Evolutionary conservation across 2,888 invertebrate genomes (phyloP).

Genomic region (Ecdyonurus torrentis): DNA sequence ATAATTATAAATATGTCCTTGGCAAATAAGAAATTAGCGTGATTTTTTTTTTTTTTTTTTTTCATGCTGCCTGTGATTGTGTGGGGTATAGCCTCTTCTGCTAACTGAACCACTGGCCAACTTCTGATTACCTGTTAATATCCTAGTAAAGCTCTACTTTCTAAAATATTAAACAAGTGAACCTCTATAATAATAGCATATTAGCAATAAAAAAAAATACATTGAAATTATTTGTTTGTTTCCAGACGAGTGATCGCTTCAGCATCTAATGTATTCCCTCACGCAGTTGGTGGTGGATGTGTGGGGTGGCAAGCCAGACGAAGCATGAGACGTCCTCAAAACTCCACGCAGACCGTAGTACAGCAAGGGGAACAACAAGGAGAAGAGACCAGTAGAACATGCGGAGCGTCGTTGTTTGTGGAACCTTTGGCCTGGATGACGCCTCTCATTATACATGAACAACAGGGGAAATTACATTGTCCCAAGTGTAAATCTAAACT

Average conservation of each 20-base stretch:
- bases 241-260: constrained; percentile 55
- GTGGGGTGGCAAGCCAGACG: not conserved
- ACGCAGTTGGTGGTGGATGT: constrained; percentile 23
- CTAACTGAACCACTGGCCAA: too few species aligned
- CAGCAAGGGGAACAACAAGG: not conserved
- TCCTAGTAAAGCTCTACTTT: too few species aligned
- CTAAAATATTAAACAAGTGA: too few species aligned
- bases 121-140: too few species aligned
- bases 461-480: constrained; percentile 70
- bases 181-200: too few species aligned
- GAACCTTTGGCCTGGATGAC: constrained; percentile 84
- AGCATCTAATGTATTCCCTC: constrained; percentile 60
- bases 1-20: too few species aligned
- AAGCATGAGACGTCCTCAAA: not conserved
- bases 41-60: too few species aligned
- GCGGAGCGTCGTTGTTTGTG: constrained; percentile 63
- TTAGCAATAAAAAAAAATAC: too few species aligned
- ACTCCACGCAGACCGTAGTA: not conserved
- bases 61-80: too few species aligned
- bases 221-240: too few species aligned
- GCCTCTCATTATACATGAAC: constrained; percentile 42
- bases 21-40: too few species aligned
- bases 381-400: constrained; percentile 23
- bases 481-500: constrained; percentile 72
- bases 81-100: too few species aligned